phyloP scores from a whole-genome alignment of 1,140 invertebrate genomes.

The Belonocnema kinseyi region DNA sequence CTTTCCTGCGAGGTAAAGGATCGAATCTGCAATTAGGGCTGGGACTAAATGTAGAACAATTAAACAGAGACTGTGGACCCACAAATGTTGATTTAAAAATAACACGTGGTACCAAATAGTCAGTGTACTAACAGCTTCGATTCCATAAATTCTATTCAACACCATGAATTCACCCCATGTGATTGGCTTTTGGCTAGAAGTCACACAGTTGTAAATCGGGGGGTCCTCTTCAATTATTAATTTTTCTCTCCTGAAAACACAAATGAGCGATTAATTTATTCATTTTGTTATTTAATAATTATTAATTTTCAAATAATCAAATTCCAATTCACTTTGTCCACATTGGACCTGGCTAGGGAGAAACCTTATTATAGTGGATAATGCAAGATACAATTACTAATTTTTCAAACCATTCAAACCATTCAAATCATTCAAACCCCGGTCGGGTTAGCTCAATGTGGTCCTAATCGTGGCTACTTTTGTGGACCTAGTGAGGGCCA shows the following conservation, averaged over 20 bases:
- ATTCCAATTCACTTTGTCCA: background rate
- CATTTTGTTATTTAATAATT: background rate
- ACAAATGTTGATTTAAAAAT: conserved; percentile 68
- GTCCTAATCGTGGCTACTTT: no score
- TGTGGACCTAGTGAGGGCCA: no score
- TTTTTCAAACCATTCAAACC: no score
- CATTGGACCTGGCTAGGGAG: no score
- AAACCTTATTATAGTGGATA: no score
- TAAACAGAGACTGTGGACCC: conserved; percentile 73
- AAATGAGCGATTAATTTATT: background rate
- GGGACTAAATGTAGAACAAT: conserved; percentile 72
- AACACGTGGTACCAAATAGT: conserved; percentile 78
- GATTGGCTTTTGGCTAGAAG: conserved; percentile 77
- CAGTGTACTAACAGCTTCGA: conserved; percentile 65
- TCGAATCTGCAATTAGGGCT: conserved; percentile 65
- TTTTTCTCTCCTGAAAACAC: conserved; percentile 37
- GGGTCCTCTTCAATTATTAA: conserved; percentile 56
- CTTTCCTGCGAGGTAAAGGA: conserved; percentile 59
- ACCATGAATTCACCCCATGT: conserved; percentile 78
- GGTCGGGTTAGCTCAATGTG: no score
- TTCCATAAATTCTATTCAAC: conserved; percentile 67
- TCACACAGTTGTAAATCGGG: conserved; percentile 79
- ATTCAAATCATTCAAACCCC: no score
- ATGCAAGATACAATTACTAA: no score
- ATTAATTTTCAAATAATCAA: conserved; percentile 1